These are phyloP conservation scores for Scaptomyza hsui DNA, from an alignment of 1,140 invertebrate species.

Conservation along the genomic window DNA sequence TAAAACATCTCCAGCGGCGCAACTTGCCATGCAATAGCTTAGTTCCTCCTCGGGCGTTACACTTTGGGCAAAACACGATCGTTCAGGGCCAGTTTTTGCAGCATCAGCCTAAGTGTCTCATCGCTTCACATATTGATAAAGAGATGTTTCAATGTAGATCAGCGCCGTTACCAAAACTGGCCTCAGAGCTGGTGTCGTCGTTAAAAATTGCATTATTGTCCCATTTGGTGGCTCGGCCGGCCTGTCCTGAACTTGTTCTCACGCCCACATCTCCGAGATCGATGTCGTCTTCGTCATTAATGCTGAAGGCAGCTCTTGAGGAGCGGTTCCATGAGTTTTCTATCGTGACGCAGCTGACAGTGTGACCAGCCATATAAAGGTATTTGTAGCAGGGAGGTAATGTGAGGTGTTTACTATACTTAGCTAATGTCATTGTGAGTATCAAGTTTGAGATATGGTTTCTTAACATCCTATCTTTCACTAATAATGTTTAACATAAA, in stretches of 20 bases:
- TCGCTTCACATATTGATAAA: constrained; percentile 76
- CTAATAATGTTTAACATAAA: too few species aligned
- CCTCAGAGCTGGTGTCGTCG: constrained; percentile 77
- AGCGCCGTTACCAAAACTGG: constrained; percentile 68
- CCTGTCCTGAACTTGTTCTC: constrained; percentile 1
- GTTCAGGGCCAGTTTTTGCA: constrained; percentile 69
- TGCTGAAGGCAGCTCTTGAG: constrained; percentile 75
- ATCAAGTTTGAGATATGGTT: too few species aligned
- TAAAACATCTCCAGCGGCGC: constrained; percentile 85
- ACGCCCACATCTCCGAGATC: constrained; percentile 23
- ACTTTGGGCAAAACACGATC: constrained; percentile 68
- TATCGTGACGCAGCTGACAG: constrained; percentile 7
- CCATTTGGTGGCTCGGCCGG: constrained; percentile 30
- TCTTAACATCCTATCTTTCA: too few species aligned
- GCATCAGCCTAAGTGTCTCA: constrained; percentile 64
- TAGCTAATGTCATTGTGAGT: too few species aligned
- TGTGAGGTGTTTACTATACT: too few species aligned
- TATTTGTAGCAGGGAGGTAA: not conserved
- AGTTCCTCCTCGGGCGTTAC: constrained; percentile 73
- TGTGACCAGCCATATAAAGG: constrained; percentile 16
- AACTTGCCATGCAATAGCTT: constrained; percentile 84
- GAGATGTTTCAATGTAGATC: constrained; percentile 53
- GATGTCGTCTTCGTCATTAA: constrained; percentile 76
- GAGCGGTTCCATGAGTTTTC: constrained; percentile 83
- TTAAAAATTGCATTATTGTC: constrained; percentile 68